phyloP scores from a whole-genome alignment of 2,797 vertebrate genomes.

The Macroramphosus scolopax region DNA sequence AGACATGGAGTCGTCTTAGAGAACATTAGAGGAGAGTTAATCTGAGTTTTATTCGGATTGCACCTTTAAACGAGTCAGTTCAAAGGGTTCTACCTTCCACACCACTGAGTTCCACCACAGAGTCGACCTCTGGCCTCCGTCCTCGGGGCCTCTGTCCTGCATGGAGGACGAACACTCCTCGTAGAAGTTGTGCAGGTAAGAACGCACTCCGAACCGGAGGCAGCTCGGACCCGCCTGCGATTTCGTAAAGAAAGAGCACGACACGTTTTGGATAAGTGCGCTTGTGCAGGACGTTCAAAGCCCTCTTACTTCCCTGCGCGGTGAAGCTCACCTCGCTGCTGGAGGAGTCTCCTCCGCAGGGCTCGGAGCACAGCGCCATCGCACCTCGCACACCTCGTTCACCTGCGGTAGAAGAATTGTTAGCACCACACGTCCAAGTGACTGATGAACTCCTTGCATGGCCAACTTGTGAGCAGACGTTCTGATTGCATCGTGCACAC shows the following conservation, averaged over 20 bases:
- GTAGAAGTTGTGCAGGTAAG: constrained; percentile 98
- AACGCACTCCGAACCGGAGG: constrained; percentile 92
- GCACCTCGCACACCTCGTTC: constrained; percentile 60
- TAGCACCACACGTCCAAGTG: not conserved
- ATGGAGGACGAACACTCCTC: constrained; percentile 93
- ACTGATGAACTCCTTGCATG: too few species aligned
- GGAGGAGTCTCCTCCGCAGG: constrained; percentile 71
- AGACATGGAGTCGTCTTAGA: too few species aligned
- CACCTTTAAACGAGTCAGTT: too few species aligned
- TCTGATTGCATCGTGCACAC: too few species aligned
- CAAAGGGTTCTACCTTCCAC: constrained; percentile 90
- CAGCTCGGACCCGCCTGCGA: constrained; percentile 73
- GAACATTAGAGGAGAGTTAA: too few species aligned
- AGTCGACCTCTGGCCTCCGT: constrained; percentile 84
- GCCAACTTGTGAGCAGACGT: constrained; percentile 19
- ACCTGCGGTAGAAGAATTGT: constrained; percentile 30
- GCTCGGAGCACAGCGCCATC: constrained; percentile 87
- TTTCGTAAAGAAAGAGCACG: too few species aligned
- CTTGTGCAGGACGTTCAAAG: too few species aligned
- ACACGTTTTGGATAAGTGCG: too few species aligned
- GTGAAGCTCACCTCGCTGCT: constrained; percentile 67
- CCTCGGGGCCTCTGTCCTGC: constrained; percentile 80
- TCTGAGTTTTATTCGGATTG: too few species aligned
- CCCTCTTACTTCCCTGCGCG: too few species aligned
- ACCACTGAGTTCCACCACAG: constrained; percentile 86